Conservation (phyloP, 1,140 invertebrate species). For the Calephelis virginiensis region DNA sequence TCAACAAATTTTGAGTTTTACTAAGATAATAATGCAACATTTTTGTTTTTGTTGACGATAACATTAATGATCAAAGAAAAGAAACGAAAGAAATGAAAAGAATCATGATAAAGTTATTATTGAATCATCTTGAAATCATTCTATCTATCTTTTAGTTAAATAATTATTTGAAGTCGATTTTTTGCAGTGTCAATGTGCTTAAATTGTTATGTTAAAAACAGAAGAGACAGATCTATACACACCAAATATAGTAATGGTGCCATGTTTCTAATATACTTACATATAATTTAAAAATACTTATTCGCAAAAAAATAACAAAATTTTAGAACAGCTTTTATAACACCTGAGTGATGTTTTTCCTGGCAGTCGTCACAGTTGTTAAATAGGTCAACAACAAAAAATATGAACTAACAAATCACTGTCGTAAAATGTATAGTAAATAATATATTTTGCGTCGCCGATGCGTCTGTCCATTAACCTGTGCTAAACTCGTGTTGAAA, state of each 20-base stretch:
- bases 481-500: too few species aligned
- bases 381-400: constrained; percentile 51
- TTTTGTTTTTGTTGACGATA: too few species aligned
- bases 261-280: neutral
- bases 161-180: too few species aligned
- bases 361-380: constrained; percentile 45
- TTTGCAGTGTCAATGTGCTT: too few species aligned
- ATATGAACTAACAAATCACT: neutral
- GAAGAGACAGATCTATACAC: neutral
- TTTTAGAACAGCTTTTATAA: neutral
- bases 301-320: constrained; percentile 1
- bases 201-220: too few species aligned
- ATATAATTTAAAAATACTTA: neutral
- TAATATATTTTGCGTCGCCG: neutral
- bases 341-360: constrained; percentile 28
- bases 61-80: too few species aligned
- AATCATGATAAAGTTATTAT: too few species aligned
- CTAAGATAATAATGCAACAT: too few species aligned
- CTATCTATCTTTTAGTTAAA: too few species aligned
- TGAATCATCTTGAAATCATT: too few species aligned
- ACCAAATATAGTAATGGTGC: neutral
- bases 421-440: neutral
- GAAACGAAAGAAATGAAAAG: too few species aligned
- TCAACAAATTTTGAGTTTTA: too few species aligned
- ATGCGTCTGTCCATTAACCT: constrained; percentile 3